Percentiles rank a stretch among this genome's conserved stretches.
phyloP scores from a whole-genome alignment of 2,113 vertebrate species.

The Amphilophus citrinellus region DNA sequence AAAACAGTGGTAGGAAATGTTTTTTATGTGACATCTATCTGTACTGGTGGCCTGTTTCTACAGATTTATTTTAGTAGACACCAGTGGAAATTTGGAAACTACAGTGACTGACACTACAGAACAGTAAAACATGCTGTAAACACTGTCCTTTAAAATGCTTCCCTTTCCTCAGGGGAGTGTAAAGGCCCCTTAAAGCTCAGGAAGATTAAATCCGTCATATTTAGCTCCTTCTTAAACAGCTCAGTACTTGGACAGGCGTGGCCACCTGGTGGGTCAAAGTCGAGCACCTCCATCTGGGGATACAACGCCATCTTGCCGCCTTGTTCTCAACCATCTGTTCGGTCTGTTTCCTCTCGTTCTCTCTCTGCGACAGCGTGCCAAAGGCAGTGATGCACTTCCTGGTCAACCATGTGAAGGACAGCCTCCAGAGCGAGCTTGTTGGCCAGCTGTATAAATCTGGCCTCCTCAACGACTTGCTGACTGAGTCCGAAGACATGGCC shows the following conservation, averaged over 20 bases:
- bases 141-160: rapidly evolving
- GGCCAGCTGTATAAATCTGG: slow-evolving; percentile 97
- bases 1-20: background rate
- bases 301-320: slow-evolving; percentile 21
- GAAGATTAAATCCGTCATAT: background rate
- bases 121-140: background rate
- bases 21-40: background rate
- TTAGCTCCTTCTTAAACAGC: slow-evolving; percentile 11
- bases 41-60: background rate
- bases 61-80: background rate
- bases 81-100: background rate
- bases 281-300: slow-evolving; percentile 2
- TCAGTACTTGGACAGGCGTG: background rate
- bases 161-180: background rate
- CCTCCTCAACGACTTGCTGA: slow-evolving; percentile 94
- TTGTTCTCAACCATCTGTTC: slow-evolving; percentile 55
- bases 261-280: slow-evolving; percentile 32
- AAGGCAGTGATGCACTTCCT: slow-evolving; percentile 99
- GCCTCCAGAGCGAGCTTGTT: slow-evolving; percentile 97
- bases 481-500: slow-evolving; percentile 98
- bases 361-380: slow-evolving; percentile 86
- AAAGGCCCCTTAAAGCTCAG: background rate
- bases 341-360: slow-evolving; percentile 15
- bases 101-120: rapidly evolving
- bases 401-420: slow-evolving; percentile 99